phyloP scores from a whole-genome alignment of 2,888 invertebrate genomes.

The Tetragnatha montana region DNA sequence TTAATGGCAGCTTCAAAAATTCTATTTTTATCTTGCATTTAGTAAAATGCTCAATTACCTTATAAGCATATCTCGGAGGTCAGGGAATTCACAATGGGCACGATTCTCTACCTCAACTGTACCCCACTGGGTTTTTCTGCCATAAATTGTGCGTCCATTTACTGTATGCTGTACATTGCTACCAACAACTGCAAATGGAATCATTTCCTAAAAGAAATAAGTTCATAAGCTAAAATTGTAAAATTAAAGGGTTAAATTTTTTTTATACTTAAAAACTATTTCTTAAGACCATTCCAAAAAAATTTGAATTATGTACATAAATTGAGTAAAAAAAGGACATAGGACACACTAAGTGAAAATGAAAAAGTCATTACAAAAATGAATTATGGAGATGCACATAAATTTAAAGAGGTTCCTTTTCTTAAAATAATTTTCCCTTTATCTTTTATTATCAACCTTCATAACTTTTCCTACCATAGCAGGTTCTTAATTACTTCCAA shows the following conservation, averaged over 20 bases:
- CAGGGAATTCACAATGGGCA: constrained; percentile 78
- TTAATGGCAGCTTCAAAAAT: too few species aligned
- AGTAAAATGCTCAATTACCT: constrained; percentile 72
- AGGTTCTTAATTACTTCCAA: too few species aligned
- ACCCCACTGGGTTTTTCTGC: constrained; percentile 79
- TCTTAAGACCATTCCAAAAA: too few species aligned
- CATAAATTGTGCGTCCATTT: constrained; percentile 76
- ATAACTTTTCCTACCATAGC: too few species aligned
- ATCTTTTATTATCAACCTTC: too few species aligned
- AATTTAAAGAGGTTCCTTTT: background rate
- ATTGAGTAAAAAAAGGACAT: background rate
- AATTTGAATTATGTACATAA: too few species aligned
- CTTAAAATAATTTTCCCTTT: too few species aligned
- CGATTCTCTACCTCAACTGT: constrained; percentile 79
- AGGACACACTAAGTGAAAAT: too few species aligned
- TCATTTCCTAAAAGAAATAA: constrained; percentile 75
- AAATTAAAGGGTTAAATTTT: too few species aligned
- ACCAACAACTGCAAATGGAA: constrained; percentile 79
- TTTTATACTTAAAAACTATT: too few species aligned
- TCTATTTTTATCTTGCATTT: too few species aligned
- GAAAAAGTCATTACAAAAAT: background rate
- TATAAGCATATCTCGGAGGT: constrained; percentile 75
- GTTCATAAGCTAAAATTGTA: too few species aligned
- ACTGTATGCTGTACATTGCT: constrained; percentile 77
- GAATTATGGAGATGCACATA: background rate